Conservation (phyloP, 1,140 invertebrate genomes). For the Yoshiicerus persimilis region DNA sequence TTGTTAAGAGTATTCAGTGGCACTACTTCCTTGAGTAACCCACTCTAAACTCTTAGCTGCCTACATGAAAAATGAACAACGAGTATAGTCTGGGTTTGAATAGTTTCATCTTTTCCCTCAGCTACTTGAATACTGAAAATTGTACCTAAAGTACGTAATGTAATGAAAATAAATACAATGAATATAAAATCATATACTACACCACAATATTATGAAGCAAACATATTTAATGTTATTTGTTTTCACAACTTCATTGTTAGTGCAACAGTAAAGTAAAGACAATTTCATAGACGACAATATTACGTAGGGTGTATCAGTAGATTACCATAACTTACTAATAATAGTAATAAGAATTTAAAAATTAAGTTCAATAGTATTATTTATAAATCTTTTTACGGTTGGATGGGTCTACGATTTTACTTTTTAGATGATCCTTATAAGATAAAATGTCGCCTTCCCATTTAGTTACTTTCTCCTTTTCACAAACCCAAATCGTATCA, state of each 20-base stretch:
- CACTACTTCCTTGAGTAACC: slow-evolving; percentile 2
- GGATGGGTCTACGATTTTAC: slow-evolving; percentile 62
- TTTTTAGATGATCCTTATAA: slow-evolving; percentile 93
- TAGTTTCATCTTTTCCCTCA: background rate
- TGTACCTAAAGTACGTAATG: background rate
- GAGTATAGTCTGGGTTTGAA: background rate
- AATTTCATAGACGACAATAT: background rate
- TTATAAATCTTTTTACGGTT: slow-evolving; percentile 5
- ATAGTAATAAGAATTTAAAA: background rate
- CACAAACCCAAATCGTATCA: slow-evolving; percentile 99
- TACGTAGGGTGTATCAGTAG: background rate
- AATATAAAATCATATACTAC: background rate
- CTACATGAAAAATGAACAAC: background rate
- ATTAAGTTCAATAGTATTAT: background rate
- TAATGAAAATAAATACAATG: slow-evolving; percentile 14
- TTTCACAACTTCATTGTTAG: background rate
- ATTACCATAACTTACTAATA: background rate
- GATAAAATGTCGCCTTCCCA: slow-evolving; percentile 94
- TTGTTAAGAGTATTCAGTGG: background rate
- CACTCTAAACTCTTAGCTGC: background rate
- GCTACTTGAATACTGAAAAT: slow-evolving; percentile 6
- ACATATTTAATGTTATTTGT: background rate
- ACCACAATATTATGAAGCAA: background rate
- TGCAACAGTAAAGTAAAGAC: background rate
- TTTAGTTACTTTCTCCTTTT: slow-evolving; percentile 92